Evolutionary conservation across 2,113 vertebrate genomes (phyloP).

Genomic region (Elachura formosa): DNA sequence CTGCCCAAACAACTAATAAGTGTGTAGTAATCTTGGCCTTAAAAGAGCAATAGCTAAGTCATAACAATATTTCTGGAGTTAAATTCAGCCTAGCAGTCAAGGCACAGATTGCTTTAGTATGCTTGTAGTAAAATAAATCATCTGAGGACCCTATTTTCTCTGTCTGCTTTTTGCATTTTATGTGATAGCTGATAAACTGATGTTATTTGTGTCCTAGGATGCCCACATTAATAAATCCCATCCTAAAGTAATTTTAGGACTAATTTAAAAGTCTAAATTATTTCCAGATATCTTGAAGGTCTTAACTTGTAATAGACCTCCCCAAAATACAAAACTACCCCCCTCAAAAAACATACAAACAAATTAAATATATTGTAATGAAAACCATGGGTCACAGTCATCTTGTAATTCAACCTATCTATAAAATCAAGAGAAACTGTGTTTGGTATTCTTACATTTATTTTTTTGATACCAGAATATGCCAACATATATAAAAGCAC

Average conservation of each 20-base stretch:
- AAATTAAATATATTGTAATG: neutral
- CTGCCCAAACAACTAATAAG: neutral
- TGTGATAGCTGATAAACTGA: neutral
- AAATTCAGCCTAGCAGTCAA: neutral
- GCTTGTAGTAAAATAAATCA: neutral
- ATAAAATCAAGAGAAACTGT: neutral
- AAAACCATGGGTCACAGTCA: neutral
- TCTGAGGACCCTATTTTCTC: neutral
- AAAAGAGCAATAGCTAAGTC: neutral
- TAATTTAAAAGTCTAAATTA: neutral
- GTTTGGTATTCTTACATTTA: neutral
- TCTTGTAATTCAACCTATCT: neutral
- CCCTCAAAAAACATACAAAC: neutral
- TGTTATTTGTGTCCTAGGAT: neutral
- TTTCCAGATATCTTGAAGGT: neutral
- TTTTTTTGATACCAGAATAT: rapidly evolving
- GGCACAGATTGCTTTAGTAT: neutral
- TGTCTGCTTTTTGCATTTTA: neutral
- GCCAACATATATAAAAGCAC: neutral
- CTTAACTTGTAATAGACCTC: neutral
- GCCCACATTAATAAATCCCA: neutral
- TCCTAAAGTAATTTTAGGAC: neutral
- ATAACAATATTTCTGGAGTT: neutral
- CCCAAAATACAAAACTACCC: neutral
- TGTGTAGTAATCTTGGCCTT: neutral